Conservation (phyloP, 2,888 invertebrate genomes). For the Plagodis pulveraria region DNA sequence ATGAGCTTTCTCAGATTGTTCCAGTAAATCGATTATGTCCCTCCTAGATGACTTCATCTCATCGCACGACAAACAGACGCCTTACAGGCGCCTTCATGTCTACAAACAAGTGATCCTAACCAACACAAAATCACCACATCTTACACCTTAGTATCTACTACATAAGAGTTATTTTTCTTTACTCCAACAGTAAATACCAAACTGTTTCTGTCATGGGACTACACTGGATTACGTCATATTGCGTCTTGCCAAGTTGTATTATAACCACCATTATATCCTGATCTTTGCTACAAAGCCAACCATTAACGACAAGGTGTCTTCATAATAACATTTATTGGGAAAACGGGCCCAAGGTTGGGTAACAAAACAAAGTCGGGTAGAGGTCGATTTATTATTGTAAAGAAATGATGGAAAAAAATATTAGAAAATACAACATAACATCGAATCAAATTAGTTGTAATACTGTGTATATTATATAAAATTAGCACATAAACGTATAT, state of each 20-base stretch:
- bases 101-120: conserved; percentile 46
- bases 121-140: neutral
- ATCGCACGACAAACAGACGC: conserved; percentile 46
- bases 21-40: conserved; percentile 23
- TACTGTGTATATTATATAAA: too few species aligned
- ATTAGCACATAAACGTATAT: too few species aligned
- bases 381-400: conserved; percentile 24
- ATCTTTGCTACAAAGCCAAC: conserved; percentile 31
- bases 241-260: conserved; percentile 54
- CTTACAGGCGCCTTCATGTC: conserved; percentile 55
- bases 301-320: conserved; percentile 35
- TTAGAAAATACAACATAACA: too few species aligned
- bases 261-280: conserved; percentile 47
- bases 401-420: too few species aligned
- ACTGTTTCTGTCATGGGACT: conserved; percentile 43
- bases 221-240: conserved; percentile 58
- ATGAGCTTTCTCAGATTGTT: conserved; percentile 11
- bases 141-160: conserved; percentile 11
- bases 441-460: too few species aligned
- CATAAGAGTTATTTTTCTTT: conserved; percentile 35
- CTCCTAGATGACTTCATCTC: conserved; percentile 45
- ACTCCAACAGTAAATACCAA: neutral
- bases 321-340: conserved; percentile 44
- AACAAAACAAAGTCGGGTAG: conserved; percentile 44
- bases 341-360: conserved; percentile 56